Evolutionary conservation across 2,113 vertebrate genomes (phyloP).

Genomic region (Chloropsis hardwickii): DNA sequence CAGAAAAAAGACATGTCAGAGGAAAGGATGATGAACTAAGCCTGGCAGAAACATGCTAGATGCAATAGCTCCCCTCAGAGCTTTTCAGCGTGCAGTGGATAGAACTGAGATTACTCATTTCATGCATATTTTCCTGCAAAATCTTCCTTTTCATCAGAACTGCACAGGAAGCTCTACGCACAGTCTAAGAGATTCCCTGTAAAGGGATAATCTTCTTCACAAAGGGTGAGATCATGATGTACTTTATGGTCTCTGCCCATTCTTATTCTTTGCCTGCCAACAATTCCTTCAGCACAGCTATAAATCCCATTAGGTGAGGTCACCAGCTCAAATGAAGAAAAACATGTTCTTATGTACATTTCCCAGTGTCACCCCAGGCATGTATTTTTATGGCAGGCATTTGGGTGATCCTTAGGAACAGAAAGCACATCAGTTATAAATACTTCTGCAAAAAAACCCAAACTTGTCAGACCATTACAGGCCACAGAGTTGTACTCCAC

Average conservation of each 20-base stretch:
- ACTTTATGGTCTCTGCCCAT: neutral
- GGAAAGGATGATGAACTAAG: neutral
- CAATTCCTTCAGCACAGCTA: neutral
- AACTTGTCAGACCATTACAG: neutral
- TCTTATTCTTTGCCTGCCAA: neutral
- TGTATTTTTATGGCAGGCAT: neutral
- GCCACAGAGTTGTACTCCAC: neutral
- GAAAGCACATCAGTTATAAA: neutral
- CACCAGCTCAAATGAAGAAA: neutral
- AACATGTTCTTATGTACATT: neutral
- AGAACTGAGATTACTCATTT: neutral
- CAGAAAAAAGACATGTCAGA: neutral
- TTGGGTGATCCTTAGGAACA: neutral
- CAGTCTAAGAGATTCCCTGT: neutral
- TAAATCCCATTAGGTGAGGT: neutral
- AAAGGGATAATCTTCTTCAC: neutral
- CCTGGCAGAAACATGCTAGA: neutral
- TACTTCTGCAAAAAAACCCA: neutral
- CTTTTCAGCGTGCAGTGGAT: neutral
- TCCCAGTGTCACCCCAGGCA: neutral
- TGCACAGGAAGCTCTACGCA: neutral
- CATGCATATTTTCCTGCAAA: neutral
- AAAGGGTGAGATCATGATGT: rapidly evolving
- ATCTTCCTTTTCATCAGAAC: neutral
- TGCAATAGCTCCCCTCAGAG: neutral